A percentile compares a stretch with the other conserved stretches of the same genome.
phyloP scores from a whole-genome alignment of 2,888 invertebrate genomes.

The Parnassius apollo region DNA sequence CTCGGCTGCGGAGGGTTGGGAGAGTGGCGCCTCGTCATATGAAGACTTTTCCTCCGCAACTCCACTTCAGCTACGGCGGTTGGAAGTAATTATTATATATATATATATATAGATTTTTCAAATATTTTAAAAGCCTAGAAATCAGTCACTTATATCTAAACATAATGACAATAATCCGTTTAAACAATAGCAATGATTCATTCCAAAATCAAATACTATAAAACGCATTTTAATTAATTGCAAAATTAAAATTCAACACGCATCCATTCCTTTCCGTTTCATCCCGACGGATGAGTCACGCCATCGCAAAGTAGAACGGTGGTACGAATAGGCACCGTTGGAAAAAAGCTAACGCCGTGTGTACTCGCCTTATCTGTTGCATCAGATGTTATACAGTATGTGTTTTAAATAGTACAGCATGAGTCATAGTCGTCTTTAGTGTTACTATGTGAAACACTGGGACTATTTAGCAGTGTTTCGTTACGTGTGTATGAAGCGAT shows the following conservation, averaged over 20 bases:
- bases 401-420: slow-evolving; percentile 19
- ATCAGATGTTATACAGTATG: slow-evolving; percentile 71
- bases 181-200: slow-evolving; percentile 1
- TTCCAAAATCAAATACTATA: neutral
- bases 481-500: too few relatives aligned
- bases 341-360: slow-evolving; percentile 59
- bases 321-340: slow-evolving; percentile 66
- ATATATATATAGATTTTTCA: too few relatives aligned
- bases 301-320: slow-evolving; percentile 64
- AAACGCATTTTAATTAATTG: neutral
- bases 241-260: slow-evolving; percentile 34
- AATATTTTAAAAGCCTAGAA: too few relatives aligned
- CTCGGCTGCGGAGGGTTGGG: too few relatives aligned
- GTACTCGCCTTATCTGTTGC: slow-evolving; percentile 75
- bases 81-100: too few relatives aligned
- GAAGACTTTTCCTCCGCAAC: too few relatives aligned
- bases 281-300: slow-evolving; percentile 59
- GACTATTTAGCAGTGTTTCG: too few relatives aligned
- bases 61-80: too few relatives aligned
- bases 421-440: slow-evolving; percentile 28
- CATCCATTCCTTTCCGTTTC: slow-evolving; percentile 49
- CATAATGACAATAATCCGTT: neutral
- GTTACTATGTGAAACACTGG: slow-evolving; percentile 16
- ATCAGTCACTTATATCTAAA: too few relatives aligned
- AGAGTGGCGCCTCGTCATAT: too few relatives aligned